Conservation (phyloP, 1,140 invertebrate species). For the Teleopsis dalmanni region DNA sequence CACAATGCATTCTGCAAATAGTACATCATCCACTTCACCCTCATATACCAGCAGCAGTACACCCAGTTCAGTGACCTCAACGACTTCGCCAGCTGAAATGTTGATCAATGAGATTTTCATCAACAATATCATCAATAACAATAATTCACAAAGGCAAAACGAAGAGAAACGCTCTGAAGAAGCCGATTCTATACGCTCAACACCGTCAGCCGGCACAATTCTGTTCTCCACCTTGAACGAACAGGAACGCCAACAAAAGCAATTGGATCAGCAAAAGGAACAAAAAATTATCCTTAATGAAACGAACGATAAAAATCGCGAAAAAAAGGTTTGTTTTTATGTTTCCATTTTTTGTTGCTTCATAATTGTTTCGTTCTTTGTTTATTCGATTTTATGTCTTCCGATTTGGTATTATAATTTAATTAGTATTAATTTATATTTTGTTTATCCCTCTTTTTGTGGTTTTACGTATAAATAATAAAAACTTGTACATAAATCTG, state of each 20-base stretch:
- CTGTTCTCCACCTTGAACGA: constrained; percentile 53
- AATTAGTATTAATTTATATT: no score
- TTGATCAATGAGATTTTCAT: constrained; percentile 44
- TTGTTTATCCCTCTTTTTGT: no score
- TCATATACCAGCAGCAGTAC: constrained; percentile 11
- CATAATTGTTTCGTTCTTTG: neutral
- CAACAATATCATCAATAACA: constrained; percentile 42
- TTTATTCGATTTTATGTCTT: neutral
- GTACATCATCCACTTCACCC: constrained; percentile 7
- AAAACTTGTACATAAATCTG: no score
- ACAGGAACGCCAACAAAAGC: constrained; percentile 46
- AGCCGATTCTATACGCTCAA: no score
- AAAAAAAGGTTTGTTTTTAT: constrained; percentile 14
- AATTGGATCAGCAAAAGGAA: constrained; percentile 7
- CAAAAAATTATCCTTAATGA: constrained; percentile 1
- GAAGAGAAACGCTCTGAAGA: constrained; percentile 15
- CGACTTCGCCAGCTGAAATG: constrained; percentile 38
- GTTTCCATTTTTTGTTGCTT: neutral
- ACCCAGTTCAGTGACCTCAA: constrained; percentile 14
- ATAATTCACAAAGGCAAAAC: constrained; percentile 16
- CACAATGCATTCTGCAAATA: neutral
- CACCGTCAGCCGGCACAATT: constrained; percentile 47
- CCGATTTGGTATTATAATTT: neutral
- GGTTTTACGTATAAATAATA: no score
- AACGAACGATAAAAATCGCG: constrained; percentile 1